These are phyloP conservation scores for Ophiothrix spiculata DNA, from an alignment of 35 echinoderm and acorn worm genomes.

Conservation along the genomic window DNA sequence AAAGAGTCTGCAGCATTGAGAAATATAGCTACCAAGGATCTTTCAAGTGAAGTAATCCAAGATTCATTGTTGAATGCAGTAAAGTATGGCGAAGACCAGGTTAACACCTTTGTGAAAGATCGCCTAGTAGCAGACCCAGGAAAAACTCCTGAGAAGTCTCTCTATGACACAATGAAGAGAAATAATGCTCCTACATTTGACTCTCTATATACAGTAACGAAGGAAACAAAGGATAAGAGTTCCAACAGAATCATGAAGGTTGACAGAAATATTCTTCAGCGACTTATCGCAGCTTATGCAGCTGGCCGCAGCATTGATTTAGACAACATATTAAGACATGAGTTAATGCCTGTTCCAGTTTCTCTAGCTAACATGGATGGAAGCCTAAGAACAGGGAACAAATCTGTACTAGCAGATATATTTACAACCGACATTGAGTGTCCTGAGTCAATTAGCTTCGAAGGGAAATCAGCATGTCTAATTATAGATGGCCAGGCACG, in stretches of 20 bases:
- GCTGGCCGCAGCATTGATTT: slow-evolving; percentile 18
- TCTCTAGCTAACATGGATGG: slow-evolving; percentile 41
- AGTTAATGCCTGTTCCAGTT: slow-evolving; percentile 13
- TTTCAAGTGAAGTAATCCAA: slow-evolving; percentile 21
- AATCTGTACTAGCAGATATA: background rate
- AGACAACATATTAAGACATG: slow-evolving; percentile 6
- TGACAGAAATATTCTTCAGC: slow-evolving; percentile 5
- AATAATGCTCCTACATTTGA: slow-evolving; percentile 18
- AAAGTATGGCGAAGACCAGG: background rate
- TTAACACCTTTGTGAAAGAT: background rate
- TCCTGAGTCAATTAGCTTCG: background rate
- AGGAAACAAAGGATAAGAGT: background rate
- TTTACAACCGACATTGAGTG: background rate
- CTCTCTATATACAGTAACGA: slow-evolving; percentile 26
- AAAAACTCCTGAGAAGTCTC: no score
- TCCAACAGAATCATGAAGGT: slow-evolving; percentile 9
- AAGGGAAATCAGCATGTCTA: background rate
- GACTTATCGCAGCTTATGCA: slow-evolving; percentile 29
- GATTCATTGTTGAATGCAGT: slow-evolving; percentile 36
- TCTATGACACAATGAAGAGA: no score
- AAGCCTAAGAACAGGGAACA: slow-evolving; percentile 16
- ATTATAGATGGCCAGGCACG: background rate
- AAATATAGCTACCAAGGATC: slow-evolving; percentile 36
- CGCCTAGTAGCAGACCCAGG: background rate
- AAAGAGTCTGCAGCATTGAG: background rate